These are phyloP conservation scores for Nycteola revayana DNA, from an alignment of 2,888 invertebrate species.

Conservation along the genomic window DNA sequence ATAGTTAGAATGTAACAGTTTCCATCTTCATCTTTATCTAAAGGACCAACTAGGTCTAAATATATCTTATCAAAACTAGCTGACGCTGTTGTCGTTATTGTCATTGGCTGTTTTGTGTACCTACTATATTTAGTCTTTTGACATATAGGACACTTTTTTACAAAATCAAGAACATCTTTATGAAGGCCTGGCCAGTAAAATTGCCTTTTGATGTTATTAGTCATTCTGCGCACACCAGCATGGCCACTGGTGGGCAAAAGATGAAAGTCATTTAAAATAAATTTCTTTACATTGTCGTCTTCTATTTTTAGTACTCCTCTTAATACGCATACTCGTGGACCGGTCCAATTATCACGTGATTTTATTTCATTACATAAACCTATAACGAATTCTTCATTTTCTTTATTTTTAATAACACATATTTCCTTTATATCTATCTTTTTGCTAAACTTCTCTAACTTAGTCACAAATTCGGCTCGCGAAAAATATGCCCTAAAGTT, in stretches of 20 bases:
- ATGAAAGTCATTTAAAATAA: slow-evolving; percentile 22
- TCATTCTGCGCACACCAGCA: slow-evolving; percentile 20
- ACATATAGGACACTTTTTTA: slow-evolving; percentile 15
- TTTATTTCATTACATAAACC: neutral
- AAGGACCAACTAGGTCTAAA: slow-evolving; percentile 25
- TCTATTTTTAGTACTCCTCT: slow-evolving; percentile 6
- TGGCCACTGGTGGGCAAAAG: slow-evolving; percentile 19
- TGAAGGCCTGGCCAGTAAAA: slow-evolving; percentile 21
- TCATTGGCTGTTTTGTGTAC: slow-evolving; percentile 12
- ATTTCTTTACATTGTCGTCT: slow-evolving; percentile 13
- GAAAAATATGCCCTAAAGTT: neutral
- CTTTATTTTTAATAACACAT: slow-evolving; percentile 5
- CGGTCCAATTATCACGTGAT: neutral
- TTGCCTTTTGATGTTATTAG: slow-evolving; percentile 20
- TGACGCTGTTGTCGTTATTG: slow-evolving; percentile 18
- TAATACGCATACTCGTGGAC: slow-evolving; percentile 2
- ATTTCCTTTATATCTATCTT: neutral
- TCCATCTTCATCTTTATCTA: slow-evolving; percentile 15
- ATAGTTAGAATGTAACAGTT: slow-evolving; percentile 18
- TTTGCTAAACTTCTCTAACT: neutral
- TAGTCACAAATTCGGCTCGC: neutral
- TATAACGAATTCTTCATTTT: slow-evolving; percentile 1
- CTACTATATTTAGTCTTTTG: slow-evolving; percentile 16
- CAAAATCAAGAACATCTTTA: slow-evolving; percentile 15
- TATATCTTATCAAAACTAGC: slow-evolving; percentile 22